Base-by-base conservation (phyloP, 1,140 invertebrate genomes). In the Drosophila sp. region DNA sequence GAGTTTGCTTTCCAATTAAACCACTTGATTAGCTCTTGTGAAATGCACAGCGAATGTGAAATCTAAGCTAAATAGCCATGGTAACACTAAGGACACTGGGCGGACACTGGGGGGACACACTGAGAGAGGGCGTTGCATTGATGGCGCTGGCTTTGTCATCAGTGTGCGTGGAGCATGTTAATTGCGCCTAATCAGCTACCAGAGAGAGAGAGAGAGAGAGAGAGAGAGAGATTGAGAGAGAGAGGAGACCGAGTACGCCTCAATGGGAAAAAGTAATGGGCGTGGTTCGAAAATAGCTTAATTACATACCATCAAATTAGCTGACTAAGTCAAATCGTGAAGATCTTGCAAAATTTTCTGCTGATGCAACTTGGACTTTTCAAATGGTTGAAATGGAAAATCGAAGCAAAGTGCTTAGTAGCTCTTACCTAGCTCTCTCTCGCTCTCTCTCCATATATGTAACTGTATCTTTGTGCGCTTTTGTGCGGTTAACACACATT, bases 1-100 rank as follows among this genome's bases (percentile, higher is more conserved):
- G 74, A 89, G 84, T 87, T 87, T 83, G 83, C 72, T 89, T 89
- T 89, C 84, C 84, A 87, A 87, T 89, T 87, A 87, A 83, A 73
- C 83, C 83, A 89, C 70, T 87, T 87, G 83, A 87, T 87, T 89
- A 74, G 83, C 69, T 87, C 73, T 60, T 70, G 63, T 66, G 66
- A 66, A 65, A 35, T 71, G 66, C 60, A 66, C 50, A 63, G 30
- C 44, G 44, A 50, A 50, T 50, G 44, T 50, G 44, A 50, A 50
- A 50, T 27, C 44, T 50, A 50, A 50, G 44, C 44, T 27, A 50
- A 50, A 50, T 25, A 38, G 56, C 33, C 56, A 33, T 33, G 23
- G 32, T 35, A 27, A 35, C 61, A 63, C 44, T 32, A 23, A 44
- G 10, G 10, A 6, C 10, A 35, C 33, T 11, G 10, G 35, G 35